phyloP scores from a whole-genome alignment of 2,888 invertebrate genomes.

The Sinohyriopsis cumingii region DNA sequence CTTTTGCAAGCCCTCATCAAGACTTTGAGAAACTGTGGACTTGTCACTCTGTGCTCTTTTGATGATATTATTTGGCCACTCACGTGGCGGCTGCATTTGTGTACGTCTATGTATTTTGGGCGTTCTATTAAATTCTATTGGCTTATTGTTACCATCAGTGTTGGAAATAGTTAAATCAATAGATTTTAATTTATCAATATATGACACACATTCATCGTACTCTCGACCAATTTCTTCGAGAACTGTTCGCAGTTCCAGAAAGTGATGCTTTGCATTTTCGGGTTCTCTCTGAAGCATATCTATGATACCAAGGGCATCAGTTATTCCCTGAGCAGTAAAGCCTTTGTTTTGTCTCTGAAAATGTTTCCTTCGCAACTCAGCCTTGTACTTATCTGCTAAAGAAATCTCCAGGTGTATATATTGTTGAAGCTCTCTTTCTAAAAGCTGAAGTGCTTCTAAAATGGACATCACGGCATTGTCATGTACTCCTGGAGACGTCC shows the following conservation, averaged over 20 bases:
- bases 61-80: conserved; percentile 32
- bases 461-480: conserved; percentile 44
- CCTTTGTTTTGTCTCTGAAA: conserved; percentile 41
- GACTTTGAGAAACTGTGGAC: conserved; percentile 15
- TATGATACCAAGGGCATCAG: conserved; percentile 33
- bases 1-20: conserved; percentile 16
- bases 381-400: conserved; percentile 42
- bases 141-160: background rate
- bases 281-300: conserved; percentile 27
- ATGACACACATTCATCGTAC: conserved; percentile 42
- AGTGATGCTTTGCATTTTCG: conserved; percentile 15
- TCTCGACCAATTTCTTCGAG: conserved; percentile 38
- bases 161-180: background rate
- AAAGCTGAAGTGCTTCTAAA: conserved; percentile 37
- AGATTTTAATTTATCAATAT: conserved; percentile 33
- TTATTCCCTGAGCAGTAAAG: conserved; percentile 31
- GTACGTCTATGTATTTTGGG: conserved; percentile 12
- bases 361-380: conserved; percentile 39
- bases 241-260: conserved; percentile 26
- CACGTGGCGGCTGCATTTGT: conserved; percentile 10
- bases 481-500: conserved; percentile 18
- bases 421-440: conserved; percentile 44
- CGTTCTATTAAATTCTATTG: conserved; percentile 8
- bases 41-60: conserved; percentile 8
- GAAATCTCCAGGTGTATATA: conserved; percentile 47